Evolutionary conservation across 2,113 vertebrate genomes (phyloP), one percentile per base, ranked within the genome.

Genomic region (Pseudorhombus dupliciocellatus): DNA sequence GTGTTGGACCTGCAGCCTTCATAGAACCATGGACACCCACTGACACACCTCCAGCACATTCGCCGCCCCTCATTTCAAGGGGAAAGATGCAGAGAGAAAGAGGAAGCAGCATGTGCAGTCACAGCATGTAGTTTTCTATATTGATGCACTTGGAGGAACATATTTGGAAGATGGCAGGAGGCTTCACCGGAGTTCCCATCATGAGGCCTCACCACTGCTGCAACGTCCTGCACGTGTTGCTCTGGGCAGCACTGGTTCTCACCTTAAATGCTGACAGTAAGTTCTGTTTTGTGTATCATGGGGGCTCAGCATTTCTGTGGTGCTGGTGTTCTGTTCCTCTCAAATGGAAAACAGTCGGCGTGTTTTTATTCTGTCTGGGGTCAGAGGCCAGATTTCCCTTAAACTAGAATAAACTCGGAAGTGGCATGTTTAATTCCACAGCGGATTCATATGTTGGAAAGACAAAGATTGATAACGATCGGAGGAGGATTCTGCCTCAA

Each of bases 1-100:
- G 53, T 40, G 15, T 51, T 53, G 40, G 46, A 65, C 18, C 24
- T 70, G 66, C 52, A 69, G 24, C 34, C 30, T 50, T 64, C 70
- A 63, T 58, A 84, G 56, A 76, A 79, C 24, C 2, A 37, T 75
- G 79, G 81, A 73, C 86, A 73, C 72, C 76, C 74, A 84, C 78
- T 9, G 2, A n/a, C 20, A 66, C 62, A 65, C 67, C 56, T 73
- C 26, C 34, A 52, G 15, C 6, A 9, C 26, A n/a, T 20, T 56
- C 54, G 31, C 20, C 55, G 26, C 18, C 28, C 20, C 55, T 21
- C 10, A 0, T 21, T 40, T 65, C 12, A n/a, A 24, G 53, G 42
- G 69, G 54, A 34, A 67, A 70, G 37, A 64, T 16, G n/a, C 18
- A 28, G 31, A 44, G 42, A 20, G 11, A 18, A 59, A 66, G 75